Percentiles rank a stretch among this genome's conserved stretches.
These are phyloP conservation scores for Plectus sambesii DNA, from an alignment of 1,140 invertebrate species.

Conservation along the genomic window DNA sequence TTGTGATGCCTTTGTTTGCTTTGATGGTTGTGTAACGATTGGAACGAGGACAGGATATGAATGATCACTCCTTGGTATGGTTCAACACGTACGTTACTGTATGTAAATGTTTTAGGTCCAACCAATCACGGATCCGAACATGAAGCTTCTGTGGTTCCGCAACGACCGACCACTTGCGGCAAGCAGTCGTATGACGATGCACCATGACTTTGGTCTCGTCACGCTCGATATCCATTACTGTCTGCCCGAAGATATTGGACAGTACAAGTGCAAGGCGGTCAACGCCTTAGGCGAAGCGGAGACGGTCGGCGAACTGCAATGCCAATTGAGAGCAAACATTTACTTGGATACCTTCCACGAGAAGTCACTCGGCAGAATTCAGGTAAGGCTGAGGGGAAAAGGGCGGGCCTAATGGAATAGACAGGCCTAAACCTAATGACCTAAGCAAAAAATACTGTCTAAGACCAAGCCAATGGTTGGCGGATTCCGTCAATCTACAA, in stretches of 20 bases:
- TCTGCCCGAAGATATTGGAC: constrained; percentile 74
- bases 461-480: too few species aligned
- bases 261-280: constrained; percentile 76
- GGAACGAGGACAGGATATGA: too few species aligned
- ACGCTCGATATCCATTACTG: constrained; percentile 74
- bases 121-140: constrained; percentile 76
- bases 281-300: constrained; percentile 85
- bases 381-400: too few species aligned
- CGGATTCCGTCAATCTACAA: too few species aligned
- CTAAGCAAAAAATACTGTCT: too few species aligned
- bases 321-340: constrained; percentile 57
- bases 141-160: constrained; percentile 77
- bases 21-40: too few species aligned
- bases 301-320: constrained; percentile 64
- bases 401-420: too few species aligned
- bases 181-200: constrained; percentile 29
- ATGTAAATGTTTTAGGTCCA: constrained; percentile 79
- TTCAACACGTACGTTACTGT: too few species aligned
- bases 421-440: too few species aligned
- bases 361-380: constrained; percentile 58
- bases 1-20: not conserved
- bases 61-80: too few species aligned
- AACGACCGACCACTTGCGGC: constrained; percentile 35
- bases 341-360: constrained; percentile 72
- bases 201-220: constrained; percentile 67